Base-by-base conservation (phyloP, 2,888 invertebrate genomes). In the Tenthredo distinguenda region DNA sequence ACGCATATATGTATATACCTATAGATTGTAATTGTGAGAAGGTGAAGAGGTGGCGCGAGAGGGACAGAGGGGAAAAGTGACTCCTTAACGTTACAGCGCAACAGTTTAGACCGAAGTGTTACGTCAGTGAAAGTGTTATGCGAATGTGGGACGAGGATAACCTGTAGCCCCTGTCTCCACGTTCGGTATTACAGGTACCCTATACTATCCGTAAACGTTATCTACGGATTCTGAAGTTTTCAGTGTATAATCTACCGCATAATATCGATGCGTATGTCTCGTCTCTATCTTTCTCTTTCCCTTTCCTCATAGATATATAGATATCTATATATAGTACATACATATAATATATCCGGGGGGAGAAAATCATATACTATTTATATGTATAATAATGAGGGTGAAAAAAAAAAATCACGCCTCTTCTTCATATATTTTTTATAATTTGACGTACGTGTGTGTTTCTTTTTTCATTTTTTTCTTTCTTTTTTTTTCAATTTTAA, bases 121-220 rank as follows among this genome's bases (percentile, higher is more conserved):
- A 93, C 93, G 93, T 93, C 93, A 93, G 93, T 93, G 93, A 93
- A 93, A 93, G 93, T 93, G 93, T 93, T 93, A 93, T 93, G 92
- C 92, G 93, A 90, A 93, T 93, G 92, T 93, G 93, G 93, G 93
- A 93, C 93, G 93, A 93, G 93, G 93, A 93, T 93, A 93, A 93
- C 93, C 92, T 93, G 93, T 93, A 93, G 91, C 91, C 92, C 85
- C 92, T 92, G 93, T 92, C 92, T 92, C 92, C 90, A 89, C 90
- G 90, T 88, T 87, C 87, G 87, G 82, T 83, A 68, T 83, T 83
- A 83, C 82, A 83, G 77, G 55, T 55, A 77, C 68, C 82, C 68
- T 34, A 47, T 47, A 10, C 12, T 40, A 18, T 50, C 40, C 50
- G 31, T 50, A 77, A 12, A 71, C 71, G 71, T 62, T 71, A 71